A percentile compares a stretch with the other conserved stretches of the same genome.
Conservation (phyloP, 1,140 invertebrate species). For the Saxidomus purpurata region DNA sequence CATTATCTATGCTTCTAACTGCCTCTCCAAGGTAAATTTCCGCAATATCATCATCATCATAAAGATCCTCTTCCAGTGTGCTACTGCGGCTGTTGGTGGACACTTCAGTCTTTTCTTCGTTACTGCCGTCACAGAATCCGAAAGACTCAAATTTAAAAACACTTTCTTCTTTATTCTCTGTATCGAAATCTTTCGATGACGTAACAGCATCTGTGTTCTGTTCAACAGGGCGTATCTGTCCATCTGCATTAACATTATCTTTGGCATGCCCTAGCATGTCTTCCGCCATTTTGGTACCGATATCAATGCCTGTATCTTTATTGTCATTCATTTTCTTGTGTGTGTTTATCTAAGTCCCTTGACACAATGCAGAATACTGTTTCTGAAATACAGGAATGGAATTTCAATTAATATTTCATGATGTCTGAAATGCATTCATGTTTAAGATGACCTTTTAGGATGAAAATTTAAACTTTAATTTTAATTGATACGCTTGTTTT, state of each 20-base stretch:
- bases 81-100: background rate
- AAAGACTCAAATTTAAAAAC: background rate
- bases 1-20: background rate
- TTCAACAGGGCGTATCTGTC: background rate
- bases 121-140: background rate
- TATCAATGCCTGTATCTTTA: too few species aligned
- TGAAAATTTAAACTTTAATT: too few species aligned
- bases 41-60: slow-evolving; percentile 38
- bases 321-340: too few species aligned
- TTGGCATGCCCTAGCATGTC: background rate
- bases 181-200: too few species aligned
- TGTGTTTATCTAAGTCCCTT: too few species aligned
- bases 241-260: background rate
- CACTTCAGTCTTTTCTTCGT: background rate
- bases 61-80: background rate
- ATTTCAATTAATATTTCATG: too few species aligned
- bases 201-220: background rate
- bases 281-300: too few species aligned
- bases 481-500: too few species aligned
- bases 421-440: too few species aligned
- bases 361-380: too few species aligned
- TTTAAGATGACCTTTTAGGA: too few species aligned
- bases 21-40: slow-evolving; percentile 19
- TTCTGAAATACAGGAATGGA: too few species aligned
- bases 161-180: background rate